phyloP scores from a whole-genome alignment of 2,113 vertebrate genomes.

The Ia io region DNA sequence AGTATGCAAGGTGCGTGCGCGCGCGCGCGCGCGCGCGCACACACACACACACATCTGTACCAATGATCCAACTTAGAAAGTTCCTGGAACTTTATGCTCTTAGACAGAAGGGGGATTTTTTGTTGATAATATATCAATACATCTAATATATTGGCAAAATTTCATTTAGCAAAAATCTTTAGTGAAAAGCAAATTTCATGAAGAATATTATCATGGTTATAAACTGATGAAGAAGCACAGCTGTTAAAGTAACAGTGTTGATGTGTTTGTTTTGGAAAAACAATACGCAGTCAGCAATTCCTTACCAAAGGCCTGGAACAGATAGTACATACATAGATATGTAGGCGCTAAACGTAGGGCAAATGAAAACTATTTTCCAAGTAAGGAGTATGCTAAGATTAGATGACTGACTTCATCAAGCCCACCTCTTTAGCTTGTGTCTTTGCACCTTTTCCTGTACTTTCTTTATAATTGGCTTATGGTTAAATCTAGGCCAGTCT shows the following conservation, averaged over 20 bases:
- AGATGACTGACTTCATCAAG: not conserved
- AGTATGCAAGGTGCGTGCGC: not conserved
- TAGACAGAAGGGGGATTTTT: not conserved
- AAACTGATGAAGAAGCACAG: constrained; percentile 49
- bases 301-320: not conserved
- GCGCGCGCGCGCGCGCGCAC: not conserved
- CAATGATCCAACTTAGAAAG: not conserved
- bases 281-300: not conserved
- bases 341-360: not conserved
- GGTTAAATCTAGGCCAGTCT: not conserved
- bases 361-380: not conserved
- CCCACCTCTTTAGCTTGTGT: not conserved
- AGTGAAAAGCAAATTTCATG: constrained; percentile 46
- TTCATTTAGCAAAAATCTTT: constrained; percentile 38
- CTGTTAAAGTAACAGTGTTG: constrained; percentile 31
- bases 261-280: constrained; percentile 33
- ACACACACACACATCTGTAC: not conserved
- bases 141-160: constrained; percentile 6
- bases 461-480: not conserved
- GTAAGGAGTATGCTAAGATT: not conserved
- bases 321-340: not conserved
- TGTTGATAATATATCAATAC: constrained; percentile 31
- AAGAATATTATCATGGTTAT: constrained; percentile 16
- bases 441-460: not conserved
- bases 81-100: constrained; percentile 23